Conservation (phyloP, 37 sponge, comb jelly and placozoan genomes). For the Theonella swinhoei region DNA sequence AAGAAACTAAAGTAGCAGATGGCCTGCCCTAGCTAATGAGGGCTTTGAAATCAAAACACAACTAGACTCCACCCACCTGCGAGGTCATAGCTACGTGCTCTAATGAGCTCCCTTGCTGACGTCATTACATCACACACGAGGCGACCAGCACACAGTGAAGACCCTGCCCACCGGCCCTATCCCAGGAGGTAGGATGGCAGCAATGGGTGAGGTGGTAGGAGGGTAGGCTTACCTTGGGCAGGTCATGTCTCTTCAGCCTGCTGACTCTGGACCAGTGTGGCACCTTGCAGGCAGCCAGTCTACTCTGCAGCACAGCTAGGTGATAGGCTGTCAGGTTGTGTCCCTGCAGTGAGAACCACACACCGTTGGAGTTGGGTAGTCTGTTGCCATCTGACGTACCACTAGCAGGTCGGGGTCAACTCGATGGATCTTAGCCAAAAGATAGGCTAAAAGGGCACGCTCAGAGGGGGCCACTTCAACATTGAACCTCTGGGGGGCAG, state of each 20-base stretch:
- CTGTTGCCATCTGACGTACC: no score
- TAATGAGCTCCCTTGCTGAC: conserved; percentile 87
- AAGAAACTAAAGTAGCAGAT: neutral
- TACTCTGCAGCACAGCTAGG: conserved; percentile 79
- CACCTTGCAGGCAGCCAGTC: conserved; percentile 76
- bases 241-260: conserved; percentile 68
- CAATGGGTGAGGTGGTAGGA: neutral
- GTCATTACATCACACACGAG: conserved; percentile 87
- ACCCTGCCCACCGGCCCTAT: conserved; percentile 41
- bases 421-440: conserved; percentile 84
- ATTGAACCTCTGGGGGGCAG: conserved; percentile 40
- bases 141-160: conserved; percentile 74
- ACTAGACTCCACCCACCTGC: conserved; percentile 62
- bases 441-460: conserved; percentile 82
- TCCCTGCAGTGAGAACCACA: conserved; percentile 51
- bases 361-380: no score
- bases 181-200: neutral
- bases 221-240: conserved; percentile 65
- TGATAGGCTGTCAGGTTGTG: conserved; percentile 60
- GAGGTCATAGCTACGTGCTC: conserved; percentile 92
- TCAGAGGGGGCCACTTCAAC: conserved; percentile 76
- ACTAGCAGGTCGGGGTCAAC: conserved; percentile 94
- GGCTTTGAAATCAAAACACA: no score
- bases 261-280: conserved; percentile 93
- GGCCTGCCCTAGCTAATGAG: neutral